Evolutionary conservation across 1,140 invertebrate species (phyloP), one percentile per base, ranked within the genome.

Genomic region (Drosophila murphyi): DNA sequence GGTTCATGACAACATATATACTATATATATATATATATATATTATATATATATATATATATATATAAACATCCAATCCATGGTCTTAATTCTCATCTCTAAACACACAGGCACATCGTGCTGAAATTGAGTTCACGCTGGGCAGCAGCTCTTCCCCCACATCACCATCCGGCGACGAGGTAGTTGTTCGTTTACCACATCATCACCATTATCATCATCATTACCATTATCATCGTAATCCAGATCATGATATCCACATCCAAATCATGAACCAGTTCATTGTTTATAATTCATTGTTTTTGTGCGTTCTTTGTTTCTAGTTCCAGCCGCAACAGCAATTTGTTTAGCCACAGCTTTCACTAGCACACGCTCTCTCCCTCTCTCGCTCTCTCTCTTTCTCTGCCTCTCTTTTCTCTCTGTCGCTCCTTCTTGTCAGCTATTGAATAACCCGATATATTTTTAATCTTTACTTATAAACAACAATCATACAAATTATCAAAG

Each of bases 61-160:
- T 62, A 71, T 72, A 50, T 20, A 54, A 62, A 70, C 48, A 78
- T 72, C 12, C 60, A 69, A 78, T 72, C 12, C 60, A 69, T 72
- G 63, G 55, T 76, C 67, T 62, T 61, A 39, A 79, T 31, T 63
- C 51, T 63, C 47, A 68, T 71, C 47, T 69, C 29, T 96, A 91
- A 68, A 73, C 52, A 72, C 56, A 68, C 51, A 98, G 97, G 97
- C 95, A 95, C 96, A 97, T 94, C 97, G 97, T 92, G 95, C 97
- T 93, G 97, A 98, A 95, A 97, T 98, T 94, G 97, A 97, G 93
- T 97, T 96, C 93, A 96, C 96, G 93, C 97, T 97, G 94, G 97
- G 97, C 93, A 94, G 77, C 76, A 90, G 85, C 59, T 73, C 82
- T 50, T 50, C 71, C 75, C n/a, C 48, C 43, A 51, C 87, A 82